Base-by-base conservation (phyloP, 2,888 invertebrate genomes). In the Pyrgus malvae region DNA sequence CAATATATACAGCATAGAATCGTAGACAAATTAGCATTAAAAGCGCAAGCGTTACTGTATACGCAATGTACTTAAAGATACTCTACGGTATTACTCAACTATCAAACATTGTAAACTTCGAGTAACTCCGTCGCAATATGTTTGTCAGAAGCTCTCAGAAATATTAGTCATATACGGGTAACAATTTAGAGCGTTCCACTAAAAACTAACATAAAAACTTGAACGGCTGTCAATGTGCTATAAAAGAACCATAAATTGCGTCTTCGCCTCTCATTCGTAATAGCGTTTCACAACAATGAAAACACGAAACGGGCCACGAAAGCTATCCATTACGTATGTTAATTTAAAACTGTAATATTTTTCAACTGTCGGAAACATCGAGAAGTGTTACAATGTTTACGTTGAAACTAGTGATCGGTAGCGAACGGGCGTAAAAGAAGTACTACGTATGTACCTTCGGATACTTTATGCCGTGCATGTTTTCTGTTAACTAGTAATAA, bases 261-360 rank as follows among this genome's bases (percentile, higher is more conserved):
- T 38, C 53, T 21, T 45, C 37, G 25, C 44, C 44, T 29, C 37
- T 45, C 27, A 19, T 35, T 21, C 44, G 25, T 37, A 45, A 23
- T 23, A 45, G 38, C 17, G 29, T 53, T 45, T 53, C 53, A 45
- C 53, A 53, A 53, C 53, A 45, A 37, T 45, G 38, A 53, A 53
- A 53, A 53, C 45, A 53, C 45, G 37, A 53, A 53, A 29, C 38
- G 19, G 19, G 38, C 29, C 45, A 38, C 38, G 53, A 48, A 48
- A 48, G 27, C 45, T 27, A 53, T 45, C 53, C 29, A 29, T 29
- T 45, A 38, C 44, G 38, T 38, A 45, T 31, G 53, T 45, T 53
- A 37, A 38, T 53, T 51, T 53, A 45, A 53, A 53, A 29, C 45
- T 53, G 53, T 37, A 51, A 53, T 53, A 53, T 53, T 53, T 48